A percentile compares a stretch with the other conserved stretches of the same genome.
Conservation (phyloP, 1,140 invertebrate species). For the Pogonognathellus flavescens region DNA sequence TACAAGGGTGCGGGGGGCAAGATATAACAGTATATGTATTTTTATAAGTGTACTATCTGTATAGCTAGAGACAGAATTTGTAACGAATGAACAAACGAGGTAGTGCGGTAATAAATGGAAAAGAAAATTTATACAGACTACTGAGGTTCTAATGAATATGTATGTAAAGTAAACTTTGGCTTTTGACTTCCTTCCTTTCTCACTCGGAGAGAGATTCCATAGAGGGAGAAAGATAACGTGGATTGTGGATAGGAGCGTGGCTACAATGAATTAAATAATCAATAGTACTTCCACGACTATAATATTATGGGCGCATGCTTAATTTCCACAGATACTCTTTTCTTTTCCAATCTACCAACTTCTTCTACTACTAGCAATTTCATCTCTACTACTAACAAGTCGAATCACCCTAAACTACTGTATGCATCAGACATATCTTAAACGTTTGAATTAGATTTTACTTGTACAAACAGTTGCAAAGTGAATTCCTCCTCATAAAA, state of each 20-base stretch:
- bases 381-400: background rate
- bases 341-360: background rate
- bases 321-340: constrained; percentile 12
- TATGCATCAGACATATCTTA: too few species aligned
- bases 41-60: too few species aligned
- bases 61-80: too few species aligned
- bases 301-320: constrained; percentile 41
- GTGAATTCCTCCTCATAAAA: too few species aligned
- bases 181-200: constrained; percentile 35
- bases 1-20: too few species aligned
- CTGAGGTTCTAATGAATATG: too few species aligned
- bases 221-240: background rate
- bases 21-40: too few species aligned
- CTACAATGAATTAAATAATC: constrained; percentile 42
- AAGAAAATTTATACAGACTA: too few species aligned
- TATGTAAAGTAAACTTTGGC: constrained; percentile 19
- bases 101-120: background rate
- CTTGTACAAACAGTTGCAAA: too few species aligned
- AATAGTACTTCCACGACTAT: constrained; percentile 31
- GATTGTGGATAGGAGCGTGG: background rate
- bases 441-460: too few species aligned
- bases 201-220: background rate
- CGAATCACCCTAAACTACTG: background rate
- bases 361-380: background rate
- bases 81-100: too few species aligned